Percentiles rank a stretch among this genome's conserved stretches.
Conservation (phyloP, 2,888 invertebrate species). For the Cloeon dipterum region DNA sequence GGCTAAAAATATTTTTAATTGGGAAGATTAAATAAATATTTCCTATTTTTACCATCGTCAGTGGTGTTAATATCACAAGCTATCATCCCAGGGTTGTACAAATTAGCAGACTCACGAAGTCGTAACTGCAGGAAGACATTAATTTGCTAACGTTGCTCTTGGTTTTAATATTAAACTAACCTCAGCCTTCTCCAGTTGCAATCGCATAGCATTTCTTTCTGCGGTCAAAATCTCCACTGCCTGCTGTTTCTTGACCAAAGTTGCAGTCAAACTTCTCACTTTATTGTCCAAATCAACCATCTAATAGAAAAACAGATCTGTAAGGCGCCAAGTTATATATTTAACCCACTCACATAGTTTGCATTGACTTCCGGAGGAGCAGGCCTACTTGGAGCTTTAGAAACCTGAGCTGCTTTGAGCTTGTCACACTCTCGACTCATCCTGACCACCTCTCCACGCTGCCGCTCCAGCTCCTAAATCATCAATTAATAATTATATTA, state of each 20-base stretch:
- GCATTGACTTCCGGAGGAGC: no score
- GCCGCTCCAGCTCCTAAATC: slow-evolving; percentile 28
- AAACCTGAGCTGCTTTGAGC: slow-evolving; percentile 29
- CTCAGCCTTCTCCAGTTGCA: slow-evolving; percentile 63
- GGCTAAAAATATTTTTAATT: slow-evolving; percentile 16
- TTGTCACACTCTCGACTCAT: slow-evolving; percentile 28
- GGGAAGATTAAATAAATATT: slow-evolving; percentile 1
- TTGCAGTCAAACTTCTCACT: slow-evolving; percentile 37
- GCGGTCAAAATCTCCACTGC: slow-evolving; percentile 60
- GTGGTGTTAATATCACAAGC: slow-evolving; percentile 25
- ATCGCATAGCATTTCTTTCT: slow-evolving; percentile 60
- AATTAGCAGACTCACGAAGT: background rate
- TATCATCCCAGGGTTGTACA: background rate
- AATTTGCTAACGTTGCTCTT: slow-evolving; percentile 4
- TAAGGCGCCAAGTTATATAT: no score
- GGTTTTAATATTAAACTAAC: slow-evolving; percentile 19
- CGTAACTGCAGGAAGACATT: no score
- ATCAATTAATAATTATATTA: no score
- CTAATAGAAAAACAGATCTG: no score
- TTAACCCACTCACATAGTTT: no score
- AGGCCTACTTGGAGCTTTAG: slow-evolving; percentile 20
- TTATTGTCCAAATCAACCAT: background rate
- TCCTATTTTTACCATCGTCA: slow-evolving; percentile 30
- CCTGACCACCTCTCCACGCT: slow-evolving; percentile 21
- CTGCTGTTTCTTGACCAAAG: slow-evolving; percentile 64